Conservation (phyloP, 2,888 invertebrate genomes). For the Cactoblastis cactorum region DNA sequence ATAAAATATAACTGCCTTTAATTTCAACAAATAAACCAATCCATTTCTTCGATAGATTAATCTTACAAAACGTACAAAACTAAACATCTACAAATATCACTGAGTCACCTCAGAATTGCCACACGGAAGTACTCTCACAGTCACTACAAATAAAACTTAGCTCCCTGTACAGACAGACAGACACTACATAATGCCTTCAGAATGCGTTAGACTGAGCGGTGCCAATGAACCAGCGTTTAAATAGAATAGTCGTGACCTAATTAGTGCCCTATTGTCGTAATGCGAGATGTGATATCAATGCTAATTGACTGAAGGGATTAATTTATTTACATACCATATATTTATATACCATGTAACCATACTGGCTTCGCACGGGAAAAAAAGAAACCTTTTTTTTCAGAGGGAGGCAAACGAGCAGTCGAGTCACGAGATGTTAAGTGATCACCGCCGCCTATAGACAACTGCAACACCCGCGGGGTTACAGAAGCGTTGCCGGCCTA, state of each 20-base stretch:
- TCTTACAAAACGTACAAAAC: constrained; percentile 7
- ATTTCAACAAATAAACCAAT: too few relatives aligned
- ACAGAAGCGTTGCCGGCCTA: too few relatives aligned
- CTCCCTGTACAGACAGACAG: background rate
- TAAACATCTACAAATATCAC: background rate
- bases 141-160: background rate
- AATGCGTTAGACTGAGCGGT: constrained; percentile 4
- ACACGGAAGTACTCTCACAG: background rate
- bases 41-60: too few relatives aligned
- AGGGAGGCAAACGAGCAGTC: too few relatives aligned
- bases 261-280: background rate
- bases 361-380: too few relatives aligned
- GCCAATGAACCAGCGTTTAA: constrained; percentile 6
- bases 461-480: too few relatives aligned
- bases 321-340: background rate
- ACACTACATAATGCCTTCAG: background rate
- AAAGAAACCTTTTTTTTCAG: too few relatives aligned
- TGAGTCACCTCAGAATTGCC: constrained; percentile 2
- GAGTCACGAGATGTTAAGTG: too few relatives aligned
- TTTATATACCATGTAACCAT: too few relatives aligned
- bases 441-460: too few relatives aligned
- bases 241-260: constrained; percentile 10
- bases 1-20: too few relatives aligned
- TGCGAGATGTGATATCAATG: background rate
- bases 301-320: constrained; percentile 1